Evolutionary conservation across 2,797 vertebrate genomes (phyloP).

Genomic region (Tadarida brasiliensis): DNA sequence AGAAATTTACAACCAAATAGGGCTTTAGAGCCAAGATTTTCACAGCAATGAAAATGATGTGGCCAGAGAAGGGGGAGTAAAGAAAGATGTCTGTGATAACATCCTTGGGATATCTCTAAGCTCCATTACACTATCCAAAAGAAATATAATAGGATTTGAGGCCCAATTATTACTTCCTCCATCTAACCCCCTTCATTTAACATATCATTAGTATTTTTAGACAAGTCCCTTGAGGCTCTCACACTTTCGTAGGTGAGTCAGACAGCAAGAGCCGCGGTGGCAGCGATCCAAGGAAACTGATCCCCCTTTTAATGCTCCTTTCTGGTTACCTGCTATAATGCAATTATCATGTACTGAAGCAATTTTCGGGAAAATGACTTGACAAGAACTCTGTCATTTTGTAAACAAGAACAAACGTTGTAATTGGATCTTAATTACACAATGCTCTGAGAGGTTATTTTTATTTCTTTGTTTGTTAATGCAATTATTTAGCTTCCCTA

Average conservation of each 20-base stretch:
- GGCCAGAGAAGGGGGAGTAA: not conserved
- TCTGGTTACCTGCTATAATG: slow-evolving; percentile 84
- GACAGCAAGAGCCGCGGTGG: slow-evolving; percentile 71
- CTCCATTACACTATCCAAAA: slow-evolving; percentile 86
- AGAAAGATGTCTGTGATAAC: slow-evolving; percentile 78
- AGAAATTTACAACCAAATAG: slow-evolving; percentile 68
- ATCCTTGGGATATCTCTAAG: slow-evolving; percentile 87
- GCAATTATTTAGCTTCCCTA: slow-evolving; percentile 93
- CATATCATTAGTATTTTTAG: slow-evolving; percentile 84
- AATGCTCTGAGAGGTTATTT: slow-evolving; percentile 89
- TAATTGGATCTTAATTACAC: slow-evolving; percentile 92
- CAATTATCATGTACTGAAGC: slow-evolving; percentile 84
- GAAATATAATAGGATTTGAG: slow-evolving; percentile 88
- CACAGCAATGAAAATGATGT: slow-evolving; percentile 36
- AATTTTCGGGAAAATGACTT: slow-evolving; percentile 86
- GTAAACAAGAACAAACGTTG: slow-evolving; percentile 85
- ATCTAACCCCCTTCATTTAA: slow-evolving; percentile 83
- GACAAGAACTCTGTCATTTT: slow-evolving; percentile 85
- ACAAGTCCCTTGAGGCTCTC: slow-evolving; percentile 70
- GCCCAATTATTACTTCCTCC: slow-evolving; percentile 81
- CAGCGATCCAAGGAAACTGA: slow-evolving; percentile 81
- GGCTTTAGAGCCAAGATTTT: slow-evolving; percentile 57
- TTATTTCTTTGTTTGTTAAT: slow-evolving; percentile 94
- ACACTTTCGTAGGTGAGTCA: slow-evolving; percentile 80
- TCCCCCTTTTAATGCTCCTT: slow-evolving; percentile 78